Evolutionary conservation across 1,140 invertebrate genomes (phyloP).

Genomic region (Andricus grossulariae): DNA sequence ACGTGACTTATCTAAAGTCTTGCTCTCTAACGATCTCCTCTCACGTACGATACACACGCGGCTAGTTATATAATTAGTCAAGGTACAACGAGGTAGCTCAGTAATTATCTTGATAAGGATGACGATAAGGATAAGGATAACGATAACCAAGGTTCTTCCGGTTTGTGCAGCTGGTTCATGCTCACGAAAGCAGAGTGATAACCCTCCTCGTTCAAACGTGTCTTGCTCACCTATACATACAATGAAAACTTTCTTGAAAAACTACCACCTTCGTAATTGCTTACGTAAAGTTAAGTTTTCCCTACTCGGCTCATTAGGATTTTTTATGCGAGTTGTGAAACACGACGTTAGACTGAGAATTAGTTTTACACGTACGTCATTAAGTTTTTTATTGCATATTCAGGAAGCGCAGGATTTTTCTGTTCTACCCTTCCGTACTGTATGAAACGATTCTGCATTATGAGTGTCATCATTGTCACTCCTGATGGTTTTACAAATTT

Average conservation of each 20-base stretch:
- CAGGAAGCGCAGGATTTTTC: no score
- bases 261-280: neutral
- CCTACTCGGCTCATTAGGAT: neutral
- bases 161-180: slow-evolving; percentile 35
- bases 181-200: slow-evolving; percentile 38
- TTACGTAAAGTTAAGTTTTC: neutral
- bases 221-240: slow-evolving; percentile 34
- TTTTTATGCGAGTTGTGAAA: neutral
- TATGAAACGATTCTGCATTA: no score
- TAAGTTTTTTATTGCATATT: no score
- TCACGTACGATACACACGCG: slow-evolving; percentile 17
- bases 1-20: slow-evolving; percentile 27
- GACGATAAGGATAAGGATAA: slow-evolving; percentile 30
- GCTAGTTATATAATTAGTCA: slow-evolving; percentile 39
- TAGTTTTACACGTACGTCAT: no score
- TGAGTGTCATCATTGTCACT: no score
- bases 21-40: slow-evolving; percentile 11
- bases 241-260: slow-evolving; percentile 23
- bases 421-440: no score
- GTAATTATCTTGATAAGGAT: slow-evolving; percentile 35
- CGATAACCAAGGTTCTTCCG: slow-evolving; percentile 40
- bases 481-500: no score
- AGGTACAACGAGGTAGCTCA: slow-evolving; percentile 31
- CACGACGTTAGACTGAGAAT: no score
- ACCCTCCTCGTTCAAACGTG: slow-evolving; percentile 42